Conservation (phyloP, 2,888 invertebrate species). For the Sminthurides aquaticus region DNA sequence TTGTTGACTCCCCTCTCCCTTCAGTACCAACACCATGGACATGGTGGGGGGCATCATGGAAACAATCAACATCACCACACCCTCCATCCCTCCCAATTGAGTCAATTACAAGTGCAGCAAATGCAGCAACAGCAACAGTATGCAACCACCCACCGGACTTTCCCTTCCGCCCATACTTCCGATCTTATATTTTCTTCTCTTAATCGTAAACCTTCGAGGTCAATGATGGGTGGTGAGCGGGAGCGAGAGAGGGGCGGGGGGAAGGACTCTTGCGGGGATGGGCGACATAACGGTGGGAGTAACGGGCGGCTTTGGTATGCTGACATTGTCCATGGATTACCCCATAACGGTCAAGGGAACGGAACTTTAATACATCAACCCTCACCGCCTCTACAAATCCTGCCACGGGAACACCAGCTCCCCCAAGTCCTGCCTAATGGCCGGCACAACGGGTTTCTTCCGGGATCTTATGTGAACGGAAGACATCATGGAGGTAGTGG, state of each 20-base stretch:
- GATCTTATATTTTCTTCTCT: slow-evolving; percentile 41
- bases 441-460: slow-evolving; percentile 18
- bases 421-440: slow-evolving; percentile 21
- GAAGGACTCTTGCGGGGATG: background rate
- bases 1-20: slow-evolving; percentile 43
- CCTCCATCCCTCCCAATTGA: slow-evolving; percentile 36
- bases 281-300: background rate
- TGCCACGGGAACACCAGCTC: slow-evolving; percentile 17
- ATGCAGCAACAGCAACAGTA: slow-evolving; percentile 19
- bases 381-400: slow-evolving; percentile 2
- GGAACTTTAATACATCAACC: background rate
- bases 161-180: slow-evolving; percentile 39
- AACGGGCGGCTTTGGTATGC: slow-evolving; percentile 25
- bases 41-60: slow-evolving; percentile 23
- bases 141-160: slow-evolving; percentile 42
- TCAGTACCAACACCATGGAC: slow-evolving; percentile 41
- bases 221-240: no score
- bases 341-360: slow-evolving; percentile 24
- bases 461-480: slow-evolving; percentile 17
- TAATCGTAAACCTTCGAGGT: slow-evolving; percentile 33
- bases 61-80: slow-evolving; percentile 31
- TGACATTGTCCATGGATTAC: slow-evolving; percentile 39
- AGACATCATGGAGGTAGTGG: background rate
- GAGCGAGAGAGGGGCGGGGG: slow-evolving; percentile 4
- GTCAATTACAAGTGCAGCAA: slow-evolving; percentile 29